A percentile compares a stretch with the other conserved stretches of the same genome.
Evolutionary conservation across 2,888 invertebrate species (phyloP).

Genomic region (Luffia ferchaultella): DNA sequence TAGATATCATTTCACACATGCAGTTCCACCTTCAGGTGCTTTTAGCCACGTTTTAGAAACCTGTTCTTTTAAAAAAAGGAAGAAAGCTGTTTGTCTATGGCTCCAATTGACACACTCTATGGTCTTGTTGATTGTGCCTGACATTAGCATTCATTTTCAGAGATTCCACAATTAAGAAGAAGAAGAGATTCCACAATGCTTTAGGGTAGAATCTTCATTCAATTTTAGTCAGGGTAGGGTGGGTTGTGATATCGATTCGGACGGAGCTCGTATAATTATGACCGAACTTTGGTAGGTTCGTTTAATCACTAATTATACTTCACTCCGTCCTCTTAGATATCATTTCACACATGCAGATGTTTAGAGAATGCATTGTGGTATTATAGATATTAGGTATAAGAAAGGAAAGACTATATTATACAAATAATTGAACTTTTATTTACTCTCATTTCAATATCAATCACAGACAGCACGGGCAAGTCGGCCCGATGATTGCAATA

Average conservation of each 20-base stretch:
- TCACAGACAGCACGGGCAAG: background rate
- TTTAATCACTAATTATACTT: background rate
- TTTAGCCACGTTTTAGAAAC: too few species aligned
- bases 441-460: background rate
- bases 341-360: conserved; percentile 5
- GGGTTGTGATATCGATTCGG: background rate
- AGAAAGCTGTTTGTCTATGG: background rate
- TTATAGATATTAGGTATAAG: background rate
- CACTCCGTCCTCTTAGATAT: background rate
- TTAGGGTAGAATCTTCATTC: background rate
- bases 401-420: background rate
- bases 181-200: background rate
- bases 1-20: too few species aligned
- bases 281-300: background rate
- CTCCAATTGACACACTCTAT: background rate
- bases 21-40: too few species aligned
- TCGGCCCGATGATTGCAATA: background rate
- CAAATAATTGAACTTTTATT: background rate
- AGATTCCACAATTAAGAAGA: background rate
- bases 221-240: too few species aligned
- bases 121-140: background rate
- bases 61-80: background rate
- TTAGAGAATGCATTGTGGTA: background rate
- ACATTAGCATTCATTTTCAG: background rate
- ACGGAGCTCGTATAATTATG: background rate